These are phyloP conservation scores for Apeltes quadracus DNA, from an alignment of 2,113 vertebrate species.

Conservation along the genomic window DNA sequence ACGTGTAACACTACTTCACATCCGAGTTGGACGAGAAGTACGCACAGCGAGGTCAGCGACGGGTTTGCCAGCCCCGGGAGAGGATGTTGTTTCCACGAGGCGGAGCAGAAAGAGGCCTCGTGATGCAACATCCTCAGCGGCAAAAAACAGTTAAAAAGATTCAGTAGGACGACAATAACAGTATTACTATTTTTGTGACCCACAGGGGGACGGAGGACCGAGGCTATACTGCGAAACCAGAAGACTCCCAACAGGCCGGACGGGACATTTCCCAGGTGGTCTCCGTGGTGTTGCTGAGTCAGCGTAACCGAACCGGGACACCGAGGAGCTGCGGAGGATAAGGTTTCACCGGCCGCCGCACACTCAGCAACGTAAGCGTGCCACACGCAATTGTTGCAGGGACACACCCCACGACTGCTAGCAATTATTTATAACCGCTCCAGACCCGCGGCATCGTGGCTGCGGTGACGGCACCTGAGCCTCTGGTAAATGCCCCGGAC, in stretches of 20 bases:
- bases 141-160: no score
- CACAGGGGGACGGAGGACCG: no score
- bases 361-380: slow-evolving; percentile 63
- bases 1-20: slow-evolving; percentile 6
- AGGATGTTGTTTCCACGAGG: slow-evolving; percentile 54
- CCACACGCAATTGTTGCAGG: slow-evolving; percentile 54
- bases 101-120: slow-evolving; percentile 32
- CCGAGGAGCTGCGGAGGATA: slow-evolving; percentile 41
- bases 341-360: slow-evolving; percentile 61
- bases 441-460: slow-evolving; percentile 61
- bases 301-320: slow-evolving; percentile 57
- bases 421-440: slow-evolving; percentile 73
- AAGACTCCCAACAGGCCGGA: no score
- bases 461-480: slow-evolving; percentile 61
- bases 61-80: slow-evolving; percentile 51
- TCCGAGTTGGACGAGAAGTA: slow-evolving; percentile 15
- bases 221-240: no score
- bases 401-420: slow-evolving; percentile 65
- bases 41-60: slow-evolving; percentile 42
- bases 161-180: no score
- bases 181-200: no score
- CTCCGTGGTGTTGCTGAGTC: slow-evolving; percentile 64
- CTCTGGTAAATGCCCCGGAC: slow-evolving; percentile 48
- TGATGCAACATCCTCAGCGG: slow-evolving; percentile 43
- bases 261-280: slow-evolving; percentile 76